Conservation (phyloP, 2,888 invertebrate genomes). For the Acleris literana region DNA sequence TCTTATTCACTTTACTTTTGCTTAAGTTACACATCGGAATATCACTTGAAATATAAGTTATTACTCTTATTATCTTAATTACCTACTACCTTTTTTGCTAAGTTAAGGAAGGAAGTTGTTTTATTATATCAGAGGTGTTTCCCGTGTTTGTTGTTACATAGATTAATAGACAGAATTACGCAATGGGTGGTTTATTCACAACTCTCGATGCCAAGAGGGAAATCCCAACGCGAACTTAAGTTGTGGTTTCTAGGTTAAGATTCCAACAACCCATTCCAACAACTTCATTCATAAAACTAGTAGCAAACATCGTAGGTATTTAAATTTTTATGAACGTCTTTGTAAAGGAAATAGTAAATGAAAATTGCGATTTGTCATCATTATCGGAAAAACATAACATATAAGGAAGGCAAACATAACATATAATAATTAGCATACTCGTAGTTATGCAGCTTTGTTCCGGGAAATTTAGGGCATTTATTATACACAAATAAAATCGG, state of each 20-base stretch:
- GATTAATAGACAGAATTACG: constrained; percentile 7
- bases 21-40: too few species aligned
- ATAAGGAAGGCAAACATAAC: too few species aligned
- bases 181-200: constrained; percentile 5
- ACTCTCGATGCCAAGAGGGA: constrained; percentile 8
- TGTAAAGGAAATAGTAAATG: not conserved
- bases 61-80: too few species aligned
- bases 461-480: too few species aligned
- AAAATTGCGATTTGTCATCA: too few species aligned
- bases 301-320: not conserved
- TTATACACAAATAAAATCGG: too few species aligned
- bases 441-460: too few species aligned
- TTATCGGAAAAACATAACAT: too few species aligned
- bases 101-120: constrained; percentile 27
- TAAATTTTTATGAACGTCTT: not conserved
- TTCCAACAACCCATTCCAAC: not conserved
- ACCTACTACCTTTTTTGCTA: not conserved
- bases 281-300: constrained; percentile 30
- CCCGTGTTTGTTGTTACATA: constrained; percentile 10
- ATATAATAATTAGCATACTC: too few species aligned
- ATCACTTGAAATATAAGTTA: too few species aligned
- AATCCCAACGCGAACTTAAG: constrained; percentile 9
- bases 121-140: constrained; percentile 19
- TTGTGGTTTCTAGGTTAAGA: constrained; percentile 13
- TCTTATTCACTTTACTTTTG: too few species aligned